These are phyloP conservation scores for Neosalanx taihuensis DNA, from an alignment of 2,797 vertebrate genomes.

Conservation along the genomic window DNA sequence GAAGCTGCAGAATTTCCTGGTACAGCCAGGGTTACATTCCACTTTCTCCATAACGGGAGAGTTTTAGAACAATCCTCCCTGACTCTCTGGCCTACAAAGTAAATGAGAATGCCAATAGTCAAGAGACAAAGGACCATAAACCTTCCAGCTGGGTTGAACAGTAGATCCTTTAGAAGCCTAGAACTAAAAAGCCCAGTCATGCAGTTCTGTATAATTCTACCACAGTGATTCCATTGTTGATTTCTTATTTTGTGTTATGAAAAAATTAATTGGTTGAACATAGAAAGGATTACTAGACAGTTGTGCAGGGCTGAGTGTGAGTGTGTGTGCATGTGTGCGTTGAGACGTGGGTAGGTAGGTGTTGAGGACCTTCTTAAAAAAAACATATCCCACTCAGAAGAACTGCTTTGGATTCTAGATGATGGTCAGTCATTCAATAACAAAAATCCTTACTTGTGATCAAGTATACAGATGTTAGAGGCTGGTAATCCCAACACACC, in stretches of 20 bases:
- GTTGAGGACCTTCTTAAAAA: too few species aligned
- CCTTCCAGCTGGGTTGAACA: slow-evolving; percentile 41
- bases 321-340: background rate
- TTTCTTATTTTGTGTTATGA: too few species aligned
- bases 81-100: slow-evolving; percentile 2
- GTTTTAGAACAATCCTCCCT: slow-evolving; percentile 1
- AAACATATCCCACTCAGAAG: too few species aligned
- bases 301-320: too few species aligned
- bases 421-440: too few species aligned
- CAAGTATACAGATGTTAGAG: slow-evolving; percentile 77
- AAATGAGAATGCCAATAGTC: slow-evolving; percentile 20
- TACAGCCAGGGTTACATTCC: slow-evolving; percentile 41
- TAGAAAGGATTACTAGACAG: too few species aligned
- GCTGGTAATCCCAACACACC: slow-evolving; percentile 83
- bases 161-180: slow-evolving; percentile 15
- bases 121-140: slow-evolving; percentile 32
- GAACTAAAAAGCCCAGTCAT: background rate
- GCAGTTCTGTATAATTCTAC: too few species aligned
- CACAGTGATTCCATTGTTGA: too few species aligned
- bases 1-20: slow-evolving; percentile 58
- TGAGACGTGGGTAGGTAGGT: too few species aligned
- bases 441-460: slow-evolving; percentile 81
- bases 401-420: too few species aligned
- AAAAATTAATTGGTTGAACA: too few species aligned
- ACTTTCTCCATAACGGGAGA: slow-evolving; percentile 41